Evolutionary conservation across 2,113 vertebrate genomes (phyloP), one percentile per base, ranked within the genome.

Genomic region (Okapia johnstoni): DNA sequence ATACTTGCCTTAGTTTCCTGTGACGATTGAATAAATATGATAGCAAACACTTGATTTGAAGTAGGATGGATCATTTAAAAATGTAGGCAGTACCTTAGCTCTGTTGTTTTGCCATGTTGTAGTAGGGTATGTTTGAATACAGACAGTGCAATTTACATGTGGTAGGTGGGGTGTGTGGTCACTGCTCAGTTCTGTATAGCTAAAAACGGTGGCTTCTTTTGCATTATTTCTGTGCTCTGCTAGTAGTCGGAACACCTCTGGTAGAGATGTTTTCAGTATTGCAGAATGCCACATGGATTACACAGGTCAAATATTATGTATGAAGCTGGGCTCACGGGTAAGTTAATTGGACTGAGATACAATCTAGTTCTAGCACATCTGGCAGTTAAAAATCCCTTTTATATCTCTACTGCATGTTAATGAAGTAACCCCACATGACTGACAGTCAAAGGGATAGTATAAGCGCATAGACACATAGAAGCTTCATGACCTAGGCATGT

Each of bases 1-100:
- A 95, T 86, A 70, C 73, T 97, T 28, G 48, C 73, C 88, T 97
- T 96, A 96, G 43, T 96, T 97, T 93, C 93, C 28, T 48, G 16
- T 87, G 88, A 85, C 9, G 80, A 94, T 85, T 98, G 93, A 98
- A 86, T 96, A 96, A 96, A 98, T 91, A 84, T 33, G 84, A 94
- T 43, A 93, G 79, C 25, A 73, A 79, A 96, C 1, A 33, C 7
- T 94, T 93, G 92, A 88, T 85, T 85, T 70, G 91, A 90, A 52
- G 36, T 61, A 95, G 57, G 46, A 83, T 11, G 33, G 85, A 61
- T 84, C 70, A 88, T 96, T 83, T 88, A 77, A 63, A 95, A 90
- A 91, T 93, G 19, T 6, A 79, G 15, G 14, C 52, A 79, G 11
- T 77, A 21, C 19, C 33, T 90, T 92, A 88, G 58, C 54, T 96